phyloP scores from a whole-genome alignment of 2,113 vertebrate genomes.

The Parus major region DNA sequence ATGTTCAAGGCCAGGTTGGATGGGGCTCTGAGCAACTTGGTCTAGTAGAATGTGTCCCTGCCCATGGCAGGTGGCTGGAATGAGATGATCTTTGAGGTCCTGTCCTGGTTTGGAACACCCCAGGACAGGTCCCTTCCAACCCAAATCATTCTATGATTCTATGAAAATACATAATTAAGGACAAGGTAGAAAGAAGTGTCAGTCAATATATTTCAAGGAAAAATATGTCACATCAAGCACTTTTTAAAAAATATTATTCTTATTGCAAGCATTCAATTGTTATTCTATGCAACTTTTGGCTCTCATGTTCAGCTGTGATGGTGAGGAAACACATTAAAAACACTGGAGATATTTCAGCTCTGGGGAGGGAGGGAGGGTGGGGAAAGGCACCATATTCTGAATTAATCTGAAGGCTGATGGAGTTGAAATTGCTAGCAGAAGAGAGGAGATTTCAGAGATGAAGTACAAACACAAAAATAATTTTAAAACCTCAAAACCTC shows the following conservation, averaged over 20 bases:
- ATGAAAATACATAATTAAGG: background rate
- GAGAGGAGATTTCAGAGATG: background rate
- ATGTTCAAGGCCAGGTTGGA: background rate
- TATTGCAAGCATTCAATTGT: background rate
- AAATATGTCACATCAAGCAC: background rate
- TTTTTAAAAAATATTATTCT: background rate
- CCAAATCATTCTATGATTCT: background rate
- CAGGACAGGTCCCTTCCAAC: background rate
- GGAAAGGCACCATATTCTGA: background rate
- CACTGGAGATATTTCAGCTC: background rate
- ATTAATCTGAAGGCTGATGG: background rate
- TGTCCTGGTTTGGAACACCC: too few species aligned
- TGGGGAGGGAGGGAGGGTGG: too few species aligned
- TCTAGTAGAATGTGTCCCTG: background rate
- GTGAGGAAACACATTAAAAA: background rate
- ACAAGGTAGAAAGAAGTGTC: background rate
- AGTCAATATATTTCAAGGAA: background rate
- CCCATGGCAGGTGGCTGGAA: background rate
- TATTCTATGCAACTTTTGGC: background rate
- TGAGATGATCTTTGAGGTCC: background rate
- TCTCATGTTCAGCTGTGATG: background rate
- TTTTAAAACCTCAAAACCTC: background rate
- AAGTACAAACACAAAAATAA: background rate
- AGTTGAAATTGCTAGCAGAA: background rate
- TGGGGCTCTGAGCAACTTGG: background rate